Evolutionary conservation across 2,797 vertebrate genomes (phyloP), one percentile per base, ranked within the genome.

Genomic region (Trachops cirrhosus): DNA sequence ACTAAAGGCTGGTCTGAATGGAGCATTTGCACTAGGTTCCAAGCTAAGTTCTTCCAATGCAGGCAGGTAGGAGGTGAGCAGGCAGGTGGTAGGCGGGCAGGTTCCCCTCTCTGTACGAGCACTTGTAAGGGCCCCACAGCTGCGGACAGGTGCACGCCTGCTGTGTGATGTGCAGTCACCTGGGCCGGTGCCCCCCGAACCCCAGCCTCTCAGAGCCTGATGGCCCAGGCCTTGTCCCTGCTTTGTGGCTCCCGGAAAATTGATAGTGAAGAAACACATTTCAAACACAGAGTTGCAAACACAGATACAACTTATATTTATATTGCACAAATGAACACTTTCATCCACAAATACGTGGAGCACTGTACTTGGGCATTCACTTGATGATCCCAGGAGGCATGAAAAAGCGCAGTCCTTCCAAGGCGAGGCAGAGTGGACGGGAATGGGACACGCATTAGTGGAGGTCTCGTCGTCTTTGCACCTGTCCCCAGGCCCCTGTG

Each of bases 371-470:
- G 29, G 59, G 29, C 6, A 39, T 21, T 48, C 26, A 16, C 57
- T 24, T 32, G 64, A 5, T 8, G 14, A 19, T 26, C 29, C 18
- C 5, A 6, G 54, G 78, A 29, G 32, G 50, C 41, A 18, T 7
- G 70, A 37, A 18, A 41, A 79, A n/a, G 16, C 5, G 6, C 74
- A 8, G 52, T 39, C 24, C 11, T 92, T 64, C 54, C 39, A 32
- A 14, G 0, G 0, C 3, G 29, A 92, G 89, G 54, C 41, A 2
- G 15, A 48, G 39, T 2, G 21, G 8, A 9, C 0, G 0, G 83
- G 26, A 26, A 9, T 0, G 0, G 71, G 34, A 46, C 9, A 5
- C 10, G 1, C 0, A 2, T 7, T 26, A 21, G 41, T 10, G 21
- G 64, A 32, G 21, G 29, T 44, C 29, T 48, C 7, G 0, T 21